A percentile compares a stretch with the other conserved stretches of the same genome.
These are phyloP conservation scores for Patella ulyssiponensis DNA, from an alignment of 2,888 invertebrate genomes.

Conservation along the genomic window DNA sequence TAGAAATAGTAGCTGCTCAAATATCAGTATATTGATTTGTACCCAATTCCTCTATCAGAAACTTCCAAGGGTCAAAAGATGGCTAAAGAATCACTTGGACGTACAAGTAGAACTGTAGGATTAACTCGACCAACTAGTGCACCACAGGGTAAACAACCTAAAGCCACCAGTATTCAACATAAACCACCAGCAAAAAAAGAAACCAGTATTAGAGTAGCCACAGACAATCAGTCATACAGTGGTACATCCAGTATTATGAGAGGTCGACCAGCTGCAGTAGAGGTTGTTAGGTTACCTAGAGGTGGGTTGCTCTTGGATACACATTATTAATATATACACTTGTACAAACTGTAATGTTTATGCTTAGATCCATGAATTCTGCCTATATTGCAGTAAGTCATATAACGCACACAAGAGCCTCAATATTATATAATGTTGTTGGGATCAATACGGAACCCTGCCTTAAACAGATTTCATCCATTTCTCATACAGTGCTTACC, in stretches of 20 bases:
- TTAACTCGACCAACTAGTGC: constrained; percentile 8
- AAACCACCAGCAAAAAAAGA: background rate
- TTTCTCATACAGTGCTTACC: too few relatives aligned
- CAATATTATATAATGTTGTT: too few relatives aligned
- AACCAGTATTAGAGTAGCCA: background rate
- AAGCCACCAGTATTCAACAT: background rate
- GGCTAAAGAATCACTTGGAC: constrained; percentile 17
- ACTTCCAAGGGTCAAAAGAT: constrained; percentile 23
- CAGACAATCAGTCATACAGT: background rate
- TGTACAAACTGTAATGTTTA: too few relatives aligned
- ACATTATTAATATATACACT: background rate
- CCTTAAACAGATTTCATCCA: too few relatives aligned
- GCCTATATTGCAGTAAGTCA: too few relatives aligned
- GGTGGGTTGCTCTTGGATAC: constrained; percentile 15
- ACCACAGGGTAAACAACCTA: background rate
- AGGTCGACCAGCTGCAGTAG: constrained; percentile 33
- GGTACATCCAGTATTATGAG: constrained; percentile 38
- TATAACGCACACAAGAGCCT: too few relatives aligned
- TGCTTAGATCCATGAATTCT: too few relatives aligned
- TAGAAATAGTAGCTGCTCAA: too few relatives aligned
- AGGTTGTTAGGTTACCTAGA: constrained; percentile 41
- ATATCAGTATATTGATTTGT: too few relatives aligned
- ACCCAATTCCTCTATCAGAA: background rate
- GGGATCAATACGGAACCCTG: too few relatives aligned
- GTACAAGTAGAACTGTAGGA: background rate